Evolutionary conservation across 2,113 vertebrate genomes (phyloP).

Genomic region (Lipotes vexillifer): DNA sequence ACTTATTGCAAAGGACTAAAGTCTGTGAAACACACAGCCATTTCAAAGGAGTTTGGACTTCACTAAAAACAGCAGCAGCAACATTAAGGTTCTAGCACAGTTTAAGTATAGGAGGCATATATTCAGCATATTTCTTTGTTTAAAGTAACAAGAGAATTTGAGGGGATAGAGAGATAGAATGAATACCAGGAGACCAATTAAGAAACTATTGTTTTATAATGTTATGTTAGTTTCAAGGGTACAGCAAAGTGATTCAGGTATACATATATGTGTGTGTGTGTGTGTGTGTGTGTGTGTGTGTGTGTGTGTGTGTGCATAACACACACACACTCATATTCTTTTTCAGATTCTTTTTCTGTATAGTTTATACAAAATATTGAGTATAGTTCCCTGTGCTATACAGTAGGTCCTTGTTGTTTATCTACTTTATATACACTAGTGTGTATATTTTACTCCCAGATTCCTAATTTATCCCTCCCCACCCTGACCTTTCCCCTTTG

Average conservation of each 20-base stretch:
- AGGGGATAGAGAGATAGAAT: not conserved
- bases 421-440: not conserved
- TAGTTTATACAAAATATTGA: not conserved
- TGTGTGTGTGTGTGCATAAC: too few species aligned
- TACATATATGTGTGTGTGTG: not conserved
- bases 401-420: not conserved
- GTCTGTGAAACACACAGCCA: not conserved
- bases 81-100: not conserved
- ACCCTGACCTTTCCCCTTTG: not conserved
- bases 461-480: not conserved
- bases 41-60: not conserved
- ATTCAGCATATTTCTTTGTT: not conserved
- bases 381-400: not conserved
- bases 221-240: not conserved
- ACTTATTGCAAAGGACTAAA: not conserved
- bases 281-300: too few species aligned
- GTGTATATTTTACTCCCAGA: not conserved
- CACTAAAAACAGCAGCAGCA: not conserved
- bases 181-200: not conserved
- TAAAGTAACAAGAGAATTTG: not conserved
- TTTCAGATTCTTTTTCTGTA: not conserved
- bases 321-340: not conserved
- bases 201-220: not conserved
- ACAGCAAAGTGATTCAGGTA: not conserved
- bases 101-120: not conserved